Evolutionary conservation across 2,797 vertebrate species (phyloP), one percentile per base, ranked within the genome.

Genomic region (Arrhamphus sclerolepis): DNA sequence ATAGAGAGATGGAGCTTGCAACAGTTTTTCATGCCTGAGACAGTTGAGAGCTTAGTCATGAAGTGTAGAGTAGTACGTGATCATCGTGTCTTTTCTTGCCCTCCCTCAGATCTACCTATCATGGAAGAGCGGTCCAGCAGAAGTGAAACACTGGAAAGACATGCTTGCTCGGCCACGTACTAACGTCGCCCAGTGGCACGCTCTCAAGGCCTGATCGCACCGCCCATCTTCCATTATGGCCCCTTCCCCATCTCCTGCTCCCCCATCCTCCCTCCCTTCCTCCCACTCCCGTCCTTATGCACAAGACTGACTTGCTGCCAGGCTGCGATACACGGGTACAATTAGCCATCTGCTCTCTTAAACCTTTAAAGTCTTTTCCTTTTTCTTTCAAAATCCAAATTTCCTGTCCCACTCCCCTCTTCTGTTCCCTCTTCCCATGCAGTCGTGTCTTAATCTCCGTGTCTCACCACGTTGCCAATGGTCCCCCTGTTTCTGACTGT

Each of bases 81-180:
- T 56, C 1, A 2, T 18, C 7, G 1, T 34, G 1, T 42, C 29
- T 51, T 56, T 44, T 57, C 21, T 43, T 46, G 50, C 19, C 16
- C 17, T 67, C 66, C 66, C 49, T 11, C 78, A 98, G 97, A 98
- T 98, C 87, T 98, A 98, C 89, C 92, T 98, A 81, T 98, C 97
- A 17, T 98, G 97, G 97, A 98, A 98, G 94, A 98, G 97, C 3
- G 97, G 97, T 55, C 96, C 97, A 0, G 97, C 92, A 0, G 97
- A 98, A 83, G 97, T 98, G 70, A 97, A 98, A 79, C 97, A 98
- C 94, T 98, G 97, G 97, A 98, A 98, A 89, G 97, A 98, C 92
- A 98, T 98, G 97, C 95, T 99, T 29, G 95, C 95, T 70, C 94
- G 95, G 59, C 97, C 97, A 29, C 95, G 96, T 66, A 97, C 97